A percentile compares a stretch with the other conserved stretches of the same genome.
Conservation (phyloP, 1,140 invertebrate genomes). For the Penaeus chinensis region DNA sequence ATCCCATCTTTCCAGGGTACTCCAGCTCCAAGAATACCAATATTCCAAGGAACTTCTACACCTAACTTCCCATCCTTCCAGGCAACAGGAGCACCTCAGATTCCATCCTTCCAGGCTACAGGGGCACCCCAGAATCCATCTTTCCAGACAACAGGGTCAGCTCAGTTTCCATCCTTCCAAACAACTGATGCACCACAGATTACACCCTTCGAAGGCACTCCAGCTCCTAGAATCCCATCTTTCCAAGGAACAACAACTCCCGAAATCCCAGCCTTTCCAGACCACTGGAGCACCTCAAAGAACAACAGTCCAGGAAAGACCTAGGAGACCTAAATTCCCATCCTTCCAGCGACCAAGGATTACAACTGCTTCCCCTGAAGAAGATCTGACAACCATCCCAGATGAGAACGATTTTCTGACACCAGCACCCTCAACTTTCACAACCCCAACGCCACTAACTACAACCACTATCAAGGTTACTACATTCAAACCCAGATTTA, state of each 20-base stretch:
- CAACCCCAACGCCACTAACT: neutral
- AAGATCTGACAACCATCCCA: slow-evolving; percentile 15
- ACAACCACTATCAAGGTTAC: slow-evolving; percentile 48
- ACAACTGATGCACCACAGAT: too few species aligned
- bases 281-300: neutral
- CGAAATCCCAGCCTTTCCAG: slow-evolving; percentile 14
- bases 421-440: slow-evolving; percentile 4
- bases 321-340: slow-evolving; percentile 19
- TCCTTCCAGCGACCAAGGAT: slow-evolving; percentile 22
- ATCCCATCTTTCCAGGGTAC: too few species aligned
- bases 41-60: too few species aligned
- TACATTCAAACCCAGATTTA: slow-evolving; percentile 48
- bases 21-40: too few species aligned
- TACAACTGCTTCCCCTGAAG: slow-evolving; percentile 1
- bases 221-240: neutral
- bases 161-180: too few species aligned
- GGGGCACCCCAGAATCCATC: too few species aligned
- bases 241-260: slow-evolving; percentile 13
- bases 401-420: neutral
- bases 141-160: too few species aligned
- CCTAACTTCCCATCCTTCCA: too few species aligned
- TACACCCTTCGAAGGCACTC: neutral
- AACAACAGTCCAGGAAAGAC: neutral
- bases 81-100: too few species aligned
- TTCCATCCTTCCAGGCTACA: too few species aligned